A percentile compares a stretch with the other conserved stretches of the same genome.
phyloP scores from a whole-genome alignment of 2,797 vertebrate species.

The Acanthornis magna region DNA sequence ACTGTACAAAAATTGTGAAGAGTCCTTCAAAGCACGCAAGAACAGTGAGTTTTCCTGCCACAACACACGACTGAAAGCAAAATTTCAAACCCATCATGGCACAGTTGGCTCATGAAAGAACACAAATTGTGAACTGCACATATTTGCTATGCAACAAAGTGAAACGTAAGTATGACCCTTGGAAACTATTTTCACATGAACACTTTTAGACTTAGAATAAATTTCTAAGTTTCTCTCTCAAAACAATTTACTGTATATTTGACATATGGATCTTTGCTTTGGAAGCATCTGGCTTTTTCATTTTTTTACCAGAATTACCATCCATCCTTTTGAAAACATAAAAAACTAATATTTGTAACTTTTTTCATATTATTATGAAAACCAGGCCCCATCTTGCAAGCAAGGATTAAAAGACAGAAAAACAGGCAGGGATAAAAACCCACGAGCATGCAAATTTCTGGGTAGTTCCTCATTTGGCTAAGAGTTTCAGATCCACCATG shows the following conservation, averaged over 20 bases:
- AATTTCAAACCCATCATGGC: background rate
- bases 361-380: background rate
- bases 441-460: background rate
- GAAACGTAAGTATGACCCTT: background rate
- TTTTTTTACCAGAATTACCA: background rate
- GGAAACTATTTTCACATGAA: background rate
- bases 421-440: background rate
- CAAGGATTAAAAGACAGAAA: background rate
- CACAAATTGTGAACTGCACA: background rate
- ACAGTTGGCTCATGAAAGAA: background rate
- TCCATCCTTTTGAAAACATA: background rate
- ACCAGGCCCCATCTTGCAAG: background rate
- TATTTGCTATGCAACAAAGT: background rate
- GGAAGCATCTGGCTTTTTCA: background rate
- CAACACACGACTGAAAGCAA: background rate
- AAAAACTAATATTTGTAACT: background rate
- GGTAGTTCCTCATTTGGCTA: background rate
- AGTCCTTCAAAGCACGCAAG: background rate
- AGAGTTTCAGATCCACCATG: background rate
- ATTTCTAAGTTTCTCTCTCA: background rate
- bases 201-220: background rate
- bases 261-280: background rate
- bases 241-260: background rate
- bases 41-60: background rate
- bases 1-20: background rate